Percentiles rank a stretch among this genome's conserved stretches.
Evolutionary conservation across 2,113 vertebrate species (phyloP).

Genomic region (Lophochroa leadbeateri): DNA sequence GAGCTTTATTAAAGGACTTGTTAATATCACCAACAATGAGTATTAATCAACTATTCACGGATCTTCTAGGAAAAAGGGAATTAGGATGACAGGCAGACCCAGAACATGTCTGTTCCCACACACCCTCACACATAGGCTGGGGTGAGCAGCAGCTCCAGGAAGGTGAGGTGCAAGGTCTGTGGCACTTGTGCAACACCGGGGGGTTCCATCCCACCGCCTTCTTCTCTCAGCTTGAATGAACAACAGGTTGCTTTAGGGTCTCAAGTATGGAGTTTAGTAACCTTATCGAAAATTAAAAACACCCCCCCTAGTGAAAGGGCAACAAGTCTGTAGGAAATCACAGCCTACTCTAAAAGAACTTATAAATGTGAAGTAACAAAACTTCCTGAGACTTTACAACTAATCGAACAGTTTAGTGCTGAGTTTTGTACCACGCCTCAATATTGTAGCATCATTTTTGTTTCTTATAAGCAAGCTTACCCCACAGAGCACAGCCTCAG

Average conservation of each 20-base stretch:
- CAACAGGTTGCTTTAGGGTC: fast-evolving
- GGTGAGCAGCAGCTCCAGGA: background rate
- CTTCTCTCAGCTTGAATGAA: background rate
- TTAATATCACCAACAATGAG: background rate
- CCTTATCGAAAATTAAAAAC: background rate
- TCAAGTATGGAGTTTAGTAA: background rate
- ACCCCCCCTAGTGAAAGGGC: background rate
- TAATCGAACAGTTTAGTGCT: background rate
- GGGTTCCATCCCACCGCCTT: background rate
- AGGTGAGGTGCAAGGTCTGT: fast-evolving
- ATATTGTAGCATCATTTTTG: background rate
- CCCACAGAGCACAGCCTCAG: background rate
- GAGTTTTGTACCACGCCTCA: background rate
- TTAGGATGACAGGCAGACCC: fast-evolving
- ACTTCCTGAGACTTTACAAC: background rate
- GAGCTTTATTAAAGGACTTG: background rate
- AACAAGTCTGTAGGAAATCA: background rate
- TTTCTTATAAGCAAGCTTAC: background rate
- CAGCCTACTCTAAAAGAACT: background rate
- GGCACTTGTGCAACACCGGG: fast-evolving
- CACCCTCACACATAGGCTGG: background rate
- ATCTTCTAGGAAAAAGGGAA: background rate
- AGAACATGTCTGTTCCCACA: background rate
- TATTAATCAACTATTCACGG: background rate
- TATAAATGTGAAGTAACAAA: background rate